phyloP scores from a whole-genome alignment of 2,113 vertebrate genomes.

The Scartelaos histophorus region DNA sequence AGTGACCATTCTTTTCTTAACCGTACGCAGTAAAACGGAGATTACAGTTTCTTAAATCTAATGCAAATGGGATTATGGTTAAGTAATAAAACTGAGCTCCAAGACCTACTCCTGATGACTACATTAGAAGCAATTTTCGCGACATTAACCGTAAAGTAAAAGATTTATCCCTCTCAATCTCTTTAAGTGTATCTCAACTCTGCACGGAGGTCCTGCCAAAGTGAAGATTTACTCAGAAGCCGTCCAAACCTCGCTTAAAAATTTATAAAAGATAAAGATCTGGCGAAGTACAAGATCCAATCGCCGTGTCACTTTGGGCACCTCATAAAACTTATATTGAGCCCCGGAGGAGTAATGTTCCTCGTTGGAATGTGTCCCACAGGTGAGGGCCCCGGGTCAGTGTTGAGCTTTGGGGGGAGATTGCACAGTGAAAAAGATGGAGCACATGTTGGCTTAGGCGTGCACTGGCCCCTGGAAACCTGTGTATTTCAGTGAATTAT shows the following conservation, averaged over 20 bases:
- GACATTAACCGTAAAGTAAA: not conserved
- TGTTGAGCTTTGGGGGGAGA: slow-evolving; percentile 46
- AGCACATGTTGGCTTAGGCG: slow-evolving; percentile 65
- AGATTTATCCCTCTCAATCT: slow-evolving; percentile 8
- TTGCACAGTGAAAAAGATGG: slow-evolving; percentile 67
- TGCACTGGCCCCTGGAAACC: slow-evolving; percentile 54
- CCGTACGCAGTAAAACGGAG: not conserved
- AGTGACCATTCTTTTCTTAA: not conserved
- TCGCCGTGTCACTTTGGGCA: slow-evolving; percentile 63
- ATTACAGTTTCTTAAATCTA: not conserved
- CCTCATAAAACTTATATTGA: slow-evolving; percentile 59
- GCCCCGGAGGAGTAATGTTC: slow-evolving; percentile 54
- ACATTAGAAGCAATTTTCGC: slow-evolving; percentile 6
- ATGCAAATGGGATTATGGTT: not conserved
- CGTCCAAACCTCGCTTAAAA: slow-evolving; percentile 38
- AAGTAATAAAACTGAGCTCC: not conserved
- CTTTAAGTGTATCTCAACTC: not conserved
- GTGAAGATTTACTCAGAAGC: slow-evolving; percentile 28
- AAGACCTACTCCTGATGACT: not conserved
- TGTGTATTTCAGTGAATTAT: slow-evolving; percentile 70
- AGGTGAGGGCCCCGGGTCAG: slow-evolving; percentile 64
- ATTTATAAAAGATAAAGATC: slow-evolving; percentile 34
- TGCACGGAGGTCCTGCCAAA: slow-evolving; percentile 6
- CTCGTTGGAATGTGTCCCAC: slow-evolving; percentile 52
- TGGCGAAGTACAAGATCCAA: slow-evolving; percentile 46